These are phyloP conservation scores for Burhinus bistriatus DNA, from an alignment of 2,113 vertebrate species.

Conservation along the genomic window DNA sequence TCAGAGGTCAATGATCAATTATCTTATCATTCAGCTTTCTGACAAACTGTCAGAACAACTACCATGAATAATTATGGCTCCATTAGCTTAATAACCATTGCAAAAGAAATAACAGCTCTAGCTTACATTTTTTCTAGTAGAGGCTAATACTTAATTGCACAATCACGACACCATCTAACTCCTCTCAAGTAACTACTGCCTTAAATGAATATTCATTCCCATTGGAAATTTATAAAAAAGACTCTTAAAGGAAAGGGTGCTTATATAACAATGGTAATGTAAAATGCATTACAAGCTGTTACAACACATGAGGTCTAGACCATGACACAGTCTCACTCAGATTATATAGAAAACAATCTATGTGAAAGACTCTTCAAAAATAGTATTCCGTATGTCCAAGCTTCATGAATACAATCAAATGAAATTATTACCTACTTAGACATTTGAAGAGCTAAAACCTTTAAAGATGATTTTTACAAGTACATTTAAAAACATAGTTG, in stretches of 20 bases:
- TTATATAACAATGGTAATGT: not conserved
- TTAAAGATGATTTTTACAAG: not conserved
- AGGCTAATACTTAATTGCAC: not conserved
- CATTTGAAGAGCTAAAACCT: not conserved
- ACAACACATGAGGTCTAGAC: not conserved
- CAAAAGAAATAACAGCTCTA: not conserved
- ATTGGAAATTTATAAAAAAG: not conserved
- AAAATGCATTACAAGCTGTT: not conserved
- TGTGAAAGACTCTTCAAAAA: not conserved
- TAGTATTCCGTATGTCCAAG: not conserved
- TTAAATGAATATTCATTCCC: not conserved
- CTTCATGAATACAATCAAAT: not conserved
- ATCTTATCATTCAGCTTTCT: not conserved
- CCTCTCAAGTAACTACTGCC: not conserved
- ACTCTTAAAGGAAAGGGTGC: not conserved
- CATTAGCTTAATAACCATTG: not conserved
- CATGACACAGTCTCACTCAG: not conserved
- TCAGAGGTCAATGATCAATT: not conserved
- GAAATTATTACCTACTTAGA: not conserved
- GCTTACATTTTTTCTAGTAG: not conserved
- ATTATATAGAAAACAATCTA: not conserved
- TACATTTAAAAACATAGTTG: not conserved
- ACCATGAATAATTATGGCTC: not conserved
- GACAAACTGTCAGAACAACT: not conserved
- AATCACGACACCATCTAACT: not conserved